Base-by-base conservation (phyloP, 2,797 vertebrate genomes). In the Tiaroga cobitis region DNA sequence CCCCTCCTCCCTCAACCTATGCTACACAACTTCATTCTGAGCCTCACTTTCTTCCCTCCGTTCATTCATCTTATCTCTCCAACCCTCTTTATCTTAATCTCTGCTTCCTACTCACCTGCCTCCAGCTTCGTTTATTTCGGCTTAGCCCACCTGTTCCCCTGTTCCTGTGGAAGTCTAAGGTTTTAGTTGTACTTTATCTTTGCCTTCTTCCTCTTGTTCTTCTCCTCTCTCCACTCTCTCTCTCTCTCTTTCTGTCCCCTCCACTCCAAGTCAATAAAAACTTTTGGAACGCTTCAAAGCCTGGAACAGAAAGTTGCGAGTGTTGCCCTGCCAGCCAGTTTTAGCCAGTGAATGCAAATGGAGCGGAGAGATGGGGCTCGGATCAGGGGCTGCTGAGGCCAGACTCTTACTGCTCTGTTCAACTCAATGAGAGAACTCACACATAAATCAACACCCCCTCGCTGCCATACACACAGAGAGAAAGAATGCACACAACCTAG, bases 341-440 rank as follows among this genome's bases (percentile, higher is more conserved):
- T 78, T 92, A 56, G 92, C 87, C 92, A 92, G 91, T 94, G 95
- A 94, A 96, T 95, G 93, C 94, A 94, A 96, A 96, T 94, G 93
- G 94, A 81, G 84, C 69, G 51, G 90, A 87, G 92, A 92, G 92
- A 92, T 93, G 95, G 92, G 95, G 94, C 93, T 94, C 93, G 75
- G 77, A 8, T 87, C 87, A 92, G 94, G 94, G 95, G 91, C 91
- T 91, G 90, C 90, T 85, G 88, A 89, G 89, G 81, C 69, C 88
- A 87, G 81, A 90, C 39, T 83, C 76, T 41, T 63, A 68, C 75
- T 41, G 65, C 18, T 77, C 37, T 80, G 46, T 19, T 34, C 43
- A 81, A 76, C 79, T 83, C 81, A 83, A 32, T 79, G 76, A 73
- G 73, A 63, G 72, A 79, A 75, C 84, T 63, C 78, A 84, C 61